Conservation (phyloP, 2,113 vertebrate genomes). For the Coptodon rendalli region DNA sequence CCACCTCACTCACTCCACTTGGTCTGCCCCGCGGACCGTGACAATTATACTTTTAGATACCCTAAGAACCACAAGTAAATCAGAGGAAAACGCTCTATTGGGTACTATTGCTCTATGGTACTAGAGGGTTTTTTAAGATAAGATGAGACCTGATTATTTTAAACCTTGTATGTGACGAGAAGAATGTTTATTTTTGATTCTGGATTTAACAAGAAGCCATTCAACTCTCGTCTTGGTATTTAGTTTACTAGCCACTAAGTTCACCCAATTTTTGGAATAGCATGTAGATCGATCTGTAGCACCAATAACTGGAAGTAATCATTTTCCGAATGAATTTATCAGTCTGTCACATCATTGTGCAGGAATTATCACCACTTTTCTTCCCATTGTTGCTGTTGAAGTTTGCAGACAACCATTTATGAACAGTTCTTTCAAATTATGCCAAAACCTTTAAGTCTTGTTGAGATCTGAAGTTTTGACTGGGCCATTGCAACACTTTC, state of each 20-base stretch:
- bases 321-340: no score
- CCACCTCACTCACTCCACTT: neutral
- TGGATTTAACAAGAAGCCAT: no score
- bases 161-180: no score
- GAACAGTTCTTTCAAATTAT: neutral
- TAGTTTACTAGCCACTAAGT: no score
- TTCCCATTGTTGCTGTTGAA: neutral
- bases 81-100: neutral
- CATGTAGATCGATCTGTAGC: no score
- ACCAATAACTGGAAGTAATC: no score
- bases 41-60: neutral
- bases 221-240: no score
- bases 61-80: neutral
- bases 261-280: no score
- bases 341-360: neutral
- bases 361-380: neutral
- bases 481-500: neutral
- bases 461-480: neutral
- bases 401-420: neutral
- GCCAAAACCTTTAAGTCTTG: neutral
- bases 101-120: neutral
- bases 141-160: neutral
- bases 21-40: neutral
- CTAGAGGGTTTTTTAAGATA: neutral
- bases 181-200: no score